Percentiles rank a stretch among this genome's conserved stretches.
Conservation (phyloP, 2,113 vertebrate species). For the Etia nguti region DNA sequence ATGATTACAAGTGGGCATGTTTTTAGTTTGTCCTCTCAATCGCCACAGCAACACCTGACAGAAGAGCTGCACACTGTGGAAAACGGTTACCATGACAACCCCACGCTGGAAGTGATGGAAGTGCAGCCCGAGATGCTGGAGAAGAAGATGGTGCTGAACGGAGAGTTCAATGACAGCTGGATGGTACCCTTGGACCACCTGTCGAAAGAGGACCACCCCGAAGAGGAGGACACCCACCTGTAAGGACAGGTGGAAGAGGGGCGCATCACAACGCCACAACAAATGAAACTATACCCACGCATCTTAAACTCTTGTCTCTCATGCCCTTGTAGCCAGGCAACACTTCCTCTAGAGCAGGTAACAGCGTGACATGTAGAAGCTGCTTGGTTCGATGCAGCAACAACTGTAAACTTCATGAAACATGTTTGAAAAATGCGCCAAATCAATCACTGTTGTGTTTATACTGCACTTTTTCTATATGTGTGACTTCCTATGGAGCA, state of each 20-base stretch:
- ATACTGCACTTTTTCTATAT: neutral
- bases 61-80: slow-evolving; percentile 95
- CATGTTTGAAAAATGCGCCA: neutral
- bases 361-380: neutral
- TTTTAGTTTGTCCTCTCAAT: neutral
- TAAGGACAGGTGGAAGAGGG: slow-evolving; percentile 50
- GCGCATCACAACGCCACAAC: neutral
- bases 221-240: slow-evolving; percentile 96
- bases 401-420: neutral
- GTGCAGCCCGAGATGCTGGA: slow-evolving; percentile 91
- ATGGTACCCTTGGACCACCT: slow-evolving; percentile 93
- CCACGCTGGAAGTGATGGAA: slow-evolving; percentile 96
- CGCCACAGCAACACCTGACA: slow-evolving; percentile 83
- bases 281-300: neutral
- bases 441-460: neutral
- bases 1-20: neutral
- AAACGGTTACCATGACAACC: slow-evolving; percentile 97
- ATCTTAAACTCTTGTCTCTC: neutral
- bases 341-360: neutral
- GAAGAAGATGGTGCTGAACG: slow-evolving; percentile 83
- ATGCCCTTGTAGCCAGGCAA: neutral
- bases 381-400: neutral
- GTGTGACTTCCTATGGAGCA: neutral
- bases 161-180: slow-evolving; percentile 95
- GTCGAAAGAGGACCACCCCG: slow-evolving; percentile 82